A percentile compares a stretch with the other conserved stretches of the same genome.
These are phyloP conservation scores for Geodia barretti DNA, from an alignment of 37 sponge, comb jelly and placozoan species.

Conservation along the genomic window DNA sequence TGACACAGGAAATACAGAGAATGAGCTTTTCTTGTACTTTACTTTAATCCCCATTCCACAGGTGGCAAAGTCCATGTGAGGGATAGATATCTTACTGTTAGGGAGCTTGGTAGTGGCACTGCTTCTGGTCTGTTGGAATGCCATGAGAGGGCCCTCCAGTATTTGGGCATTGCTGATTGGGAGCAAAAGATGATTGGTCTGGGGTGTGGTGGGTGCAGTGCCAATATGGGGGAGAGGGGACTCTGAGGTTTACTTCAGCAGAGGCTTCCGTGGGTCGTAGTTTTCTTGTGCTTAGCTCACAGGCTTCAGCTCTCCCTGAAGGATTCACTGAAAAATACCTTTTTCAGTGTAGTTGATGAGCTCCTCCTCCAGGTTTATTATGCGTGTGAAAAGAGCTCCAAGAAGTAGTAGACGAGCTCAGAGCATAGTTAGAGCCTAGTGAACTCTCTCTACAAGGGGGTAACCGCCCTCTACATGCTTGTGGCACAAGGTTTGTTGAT, in stretches of 20 bases:
- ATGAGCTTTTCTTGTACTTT: no score
- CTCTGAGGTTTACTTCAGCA: constrained; percentile 28
- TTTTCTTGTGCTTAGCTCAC: constrained; percentile 69
- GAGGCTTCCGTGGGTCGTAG: constrained; percentile 39
- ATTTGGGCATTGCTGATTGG: constrained; percentile 26
- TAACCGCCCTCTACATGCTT: constrained; percentile 39
- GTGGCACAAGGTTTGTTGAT: no score
- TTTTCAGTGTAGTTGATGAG: constrained; percentile 42
- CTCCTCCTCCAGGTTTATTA: constrained; percentile 40
- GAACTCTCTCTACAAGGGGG: constrained; percentile 44
- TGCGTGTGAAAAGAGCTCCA: constrained; percentile 41
- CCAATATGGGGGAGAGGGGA: constrained; percentile 35
- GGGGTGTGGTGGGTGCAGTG: constrained; percentile 55
- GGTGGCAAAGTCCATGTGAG: no score
- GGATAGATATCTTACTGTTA: no score
- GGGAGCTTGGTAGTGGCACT: no score
- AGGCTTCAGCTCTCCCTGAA: constrained; percentile 54
- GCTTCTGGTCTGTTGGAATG: no score
- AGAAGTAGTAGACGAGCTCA: constrained; percentile 40
- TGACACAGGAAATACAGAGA: no score
- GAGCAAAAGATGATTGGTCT: constrained; percentile 51
- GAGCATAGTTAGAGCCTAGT: constrained; percentile 24
- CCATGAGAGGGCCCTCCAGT: no score
- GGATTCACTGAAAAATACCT: constrained; percentile 54
- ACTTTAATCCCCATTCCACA: no score